These are phyloP conservation scores for Peromyscus aztecus DNA, from an alignment of 2,797 vertebrate species.

Conservation along the genomic window DNA sequence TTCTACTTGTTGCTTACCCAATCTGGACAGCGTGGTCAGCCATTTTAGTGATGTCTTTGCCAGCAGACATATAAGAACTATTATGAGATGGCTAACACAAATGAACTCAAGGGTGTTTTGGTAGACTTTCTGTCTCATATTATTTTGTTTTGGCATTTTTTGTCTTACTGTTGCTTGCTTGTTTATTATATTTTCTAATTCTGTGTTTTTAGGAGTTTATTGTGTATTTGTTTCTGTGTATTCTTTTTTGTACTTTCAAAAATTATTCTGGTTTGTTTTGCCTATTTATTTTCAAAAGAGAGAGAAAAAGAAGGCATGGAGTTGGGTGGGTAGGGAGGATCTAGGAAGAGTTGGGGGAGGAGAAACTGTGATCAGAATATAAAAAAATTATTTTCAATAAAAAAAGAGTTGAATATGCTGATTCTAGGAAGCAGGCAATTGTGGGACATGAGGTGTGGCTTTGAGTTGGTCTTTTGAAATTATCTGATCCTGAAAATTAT, in stretches of 20 bases:
- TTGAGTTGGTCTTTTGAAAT: background rate
- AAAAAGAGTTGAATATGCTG: background rate
- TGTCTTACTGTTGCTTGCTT: background rate
- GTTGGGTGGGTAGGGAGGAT: background rate
- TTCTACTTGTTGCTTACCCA: slow-evolving; percentile 21
- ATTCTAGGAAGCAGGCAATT: background rate
- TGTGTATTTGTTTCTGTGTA: background rate
- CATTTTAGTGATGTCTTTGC: background rate
- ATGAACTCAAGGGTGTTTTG: background rate
- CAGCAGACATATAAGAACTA: background rate
- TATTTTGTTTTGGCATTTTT: background rate
- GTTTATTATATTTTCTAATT: background rate
- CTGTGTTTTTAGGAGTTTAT: background rate
- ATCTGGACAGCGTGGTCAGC: background rate
- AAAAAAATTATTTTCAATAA: background rate
- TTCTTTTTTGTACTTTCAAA: background rate
- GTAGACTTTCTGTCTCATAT: background rate
- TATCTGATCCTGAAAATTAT: background rate
- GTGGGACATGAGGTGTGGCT: too few species aligned
- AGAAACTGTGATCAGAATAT: background rate
- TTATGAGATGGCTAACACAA: background rate
- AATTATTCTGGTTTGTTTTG: background rate
- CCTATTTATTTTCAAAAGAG: background rate
- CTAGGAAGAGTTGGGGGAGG: background rate
- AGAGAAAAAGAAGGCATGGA: background rate